Percentiles rank a stretch among this genome's conserved stretches.
Evolutionary conservation across 2,113 vertebrate species (phyloP).

Genomic region (Anhinga rufa): DNA sequence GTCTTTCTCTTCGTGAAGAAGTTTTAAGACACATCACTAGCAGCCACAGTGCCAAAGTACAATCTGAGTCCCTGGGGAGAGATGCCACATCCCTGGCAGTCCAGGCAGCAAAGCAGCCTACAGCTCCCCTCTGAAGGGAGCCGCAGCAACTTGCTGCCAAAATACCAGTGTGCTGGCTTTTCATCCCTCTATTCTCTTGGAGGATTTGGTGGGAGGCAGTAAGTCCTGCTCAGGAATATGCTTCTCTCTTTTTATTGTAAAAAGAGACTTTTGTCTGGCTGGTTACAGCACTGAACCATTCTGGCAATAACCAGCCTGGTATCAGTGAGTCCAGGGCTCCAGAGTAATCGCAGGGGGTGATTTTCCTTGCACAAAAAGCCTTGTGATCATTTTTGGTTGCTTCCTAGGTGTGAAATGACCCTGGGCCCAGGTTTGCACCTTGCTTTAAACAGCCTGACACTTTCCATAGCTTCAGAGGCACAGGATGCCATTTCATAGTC

Average conservation of each 20-base stretch:
- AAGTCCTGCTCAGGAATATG: background rate
- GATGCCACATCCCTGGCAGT: background rate
- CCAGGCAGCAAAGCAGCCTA: background rate
- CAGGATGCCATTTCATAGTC: background rate
- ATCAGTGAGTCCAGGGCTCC: background rate
- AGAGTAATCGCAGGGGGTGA: rapidly evolving
- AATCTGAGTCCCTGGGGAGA: background rate
- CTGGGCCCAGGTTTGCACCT: background rate
- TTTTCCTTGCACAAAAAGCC: background rate
- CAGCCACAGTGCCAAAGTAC: background rate
- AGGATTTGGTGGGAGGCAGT: background rate
- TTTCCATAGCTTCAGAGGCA: background rate
- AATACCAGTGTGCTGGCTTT: background rate
- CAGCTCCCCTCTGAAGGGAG: background rate
- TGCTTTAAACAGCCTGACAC: background rate
- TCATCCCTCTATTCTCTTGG: background rate
- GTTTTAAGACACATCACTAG: background rate
- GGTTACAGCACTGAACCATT: background rate
- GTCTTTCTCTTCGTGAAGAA: background rate
- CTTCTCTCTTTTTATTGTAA: background rate
- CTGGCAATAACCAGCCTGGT: background rate
- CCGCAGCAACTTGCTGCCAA: background rate
- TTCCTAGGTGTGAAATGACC: background rate
- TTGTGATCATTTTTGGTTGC: background rate
- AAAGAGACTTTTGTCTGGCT: background rate